phyloP scores from a whole-genome alignment of 2,797 vertebrate species.

The Anguilla megastoma region DNA sequence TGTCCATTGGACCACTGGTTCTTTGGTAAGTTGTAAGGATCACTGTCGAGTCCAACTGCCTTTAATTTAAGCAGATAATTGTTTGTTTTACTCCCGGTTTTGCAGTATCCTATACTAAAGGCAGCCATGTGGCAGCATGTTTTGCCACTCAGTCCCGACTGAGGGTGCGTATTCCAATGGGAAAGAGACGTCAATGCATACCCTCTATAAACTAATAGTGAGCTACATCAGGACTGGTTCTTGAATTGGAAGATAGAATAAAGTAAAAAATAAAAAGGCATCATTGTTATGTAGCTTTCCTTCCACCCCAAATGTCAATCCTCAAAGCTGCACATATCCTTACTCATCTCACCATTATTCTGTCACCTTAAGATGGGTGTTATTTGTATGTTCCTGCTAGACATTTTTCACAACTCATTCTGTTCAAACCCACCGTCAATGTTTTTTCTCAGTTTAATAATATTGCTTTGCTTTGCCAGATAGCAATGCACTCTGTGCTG shows the following conservation, averaged over 20 bases:
- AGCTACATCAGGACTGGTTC: neutral
- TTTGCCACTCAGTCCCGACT: too few relatives aligned
- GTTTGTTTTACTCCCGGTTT: too few relatives aligned
- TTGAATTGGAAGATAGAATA: neutral
- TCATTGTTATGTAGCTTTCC: neutral
- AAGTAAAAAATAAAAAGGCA: neutral
- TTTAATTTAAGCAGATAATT: too few relatives aligned
- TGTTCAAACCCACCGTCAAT: neutral
- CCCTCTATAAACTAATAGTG: neutral
- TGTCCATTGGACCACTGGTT: too few relatives aligned
- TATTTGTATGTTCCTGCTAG: neutral
- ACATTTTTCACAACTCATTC: slow-evolving; percentile 7
- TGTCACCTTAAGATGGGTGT: neutral
- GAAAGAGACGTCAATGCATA: too few relatives aligned
- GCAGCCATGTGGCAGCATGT: too few relatives aligned
- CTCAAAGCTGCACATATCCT: neutral
- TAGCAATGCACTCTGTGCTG: neutral
- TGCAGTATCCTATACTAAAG: too few relatives aligned
- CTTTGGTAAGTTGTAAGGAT: too few relatives aligned
- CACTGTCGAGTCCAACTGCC: too few relatives aligned
- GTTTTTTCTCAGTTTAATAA: neutral
- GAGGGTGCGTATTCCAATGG: too few relatives aligned
- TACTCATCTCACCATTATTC: neutral
- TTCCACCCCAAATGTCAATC: neutral
- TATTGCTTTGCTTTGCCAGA: neutral